Base-by-base conservation (phyloP, 2,113 vertebrate species). In the Pachypanchax playfairii region DNA sequence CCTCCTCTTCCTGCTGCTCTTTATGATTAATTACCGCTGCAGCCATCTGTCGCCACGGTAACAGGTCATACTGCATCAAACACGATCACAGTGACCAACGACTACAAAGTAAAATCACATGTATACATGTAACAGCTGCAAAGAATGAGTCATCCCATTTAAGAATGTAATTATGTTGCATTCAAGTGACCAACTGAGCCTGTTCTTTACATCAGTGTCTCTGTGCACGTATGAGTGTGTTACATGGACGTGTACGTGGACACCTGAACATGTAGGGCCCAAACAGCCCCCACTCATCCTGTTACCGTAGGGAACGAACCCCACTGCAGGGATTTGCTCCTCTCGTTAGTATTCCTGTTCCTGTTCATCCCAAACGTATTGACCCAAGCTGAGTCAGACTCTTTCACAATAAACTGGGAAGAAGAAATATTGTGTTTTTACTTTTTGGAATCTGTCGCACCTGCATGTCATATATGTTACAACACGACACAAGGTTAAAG, bases 41-140 rank as follows among this genome's bases (percentile, higher is more conserved):
- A 25, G 39, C 56, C 70, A 52, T 57, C 48, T 51, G 73, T 67
- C 57, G 14, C 43, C 66, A 59, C 56, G 25, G 50, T 42, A 75
- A 78, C 80, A 33, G 67, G 66, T 65, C 70, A 42, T 20, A 21
- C 26, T 39, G 36, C 11, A 35, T 35, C 33, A 35, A 35, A 35
- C 33, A 35, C 33, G 33, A 35, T 35, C 33, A 13, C 33, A 35
- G 33, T 35, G 33, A 35, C 33, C 33, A 35, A 12, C 10, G 33
- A 35, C 13, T 35, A 12, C 39, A 22, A 20, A 28, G 18, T 10
- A 36, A 51, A 43, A 49, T 60, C 33, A 57, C 21, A 33, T 57
- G 54, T 57, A 29, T 31, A 31, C 33, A 35, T 10, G 31, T 33
- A 33, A 8, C 33, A 35, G 33, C 33, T 1, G 33, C 11, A 12